Percentiles rank a stretch among this genome's conserved stretches.
These are phyloP conservation scores for Anagyrus pseudococci DNA, from an alignment of 2,888 invertebrate genomes.

Conservation along the genomic window DNA sequence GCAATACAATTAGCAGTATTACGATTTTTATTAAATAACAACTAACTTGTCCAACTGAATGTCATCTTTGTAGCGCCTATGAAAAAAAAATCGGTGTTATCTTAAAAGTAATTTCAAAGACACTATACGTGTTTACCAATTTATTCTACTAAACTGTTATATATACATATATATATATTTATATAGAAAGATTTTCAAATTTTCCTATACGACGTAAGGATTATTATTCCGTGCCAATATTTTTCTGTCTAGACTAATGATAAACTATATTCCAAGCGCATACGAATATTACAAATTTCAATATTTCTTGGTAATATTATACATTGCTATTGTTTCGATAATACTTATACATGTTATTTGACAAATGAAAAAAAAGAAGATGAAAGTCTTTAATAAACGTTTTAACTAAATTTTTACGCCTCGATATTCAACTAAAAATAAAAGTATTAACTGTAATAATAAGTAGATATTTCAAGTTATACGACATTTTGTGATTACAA, in stretches of 20 bases:
- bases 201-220: conserved; percentile 23
- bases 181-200: conserved; percentile 15
- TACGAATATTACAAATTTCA: conserved; percentile 1
- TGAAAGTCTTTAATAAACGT: not conserved
- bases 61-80: too few relatives aligned
- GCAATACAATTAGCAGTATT: too few relatives aligned
- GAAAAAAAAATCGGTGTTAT: too few relatives aligned
- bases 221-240: conserved; percentile 34
- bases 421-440: not conserved
- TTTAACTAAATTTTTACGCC: too few relatives aligned
- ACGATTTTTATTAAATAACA: too few relatives aligned
- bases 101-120: too few relatives aligned
- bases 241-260: conserved; percentile 24
- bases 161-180: too few relatives aligned
- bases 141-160: too few relatives aligned
- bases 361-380: not conserved
- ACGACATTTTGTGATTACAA: conserved; percentile 24
- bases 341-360: not conserved
- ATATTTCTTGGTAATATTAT: conserved; percentile 14
- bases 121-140: too few relatives aligned
- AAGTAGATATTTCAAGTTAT: not conserved
- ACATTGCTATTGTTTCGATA: not conserved
- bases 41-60: too few relatives aligned
- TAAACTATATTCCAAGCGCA: not conserved
- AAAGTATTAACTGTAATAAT: not conserved